These are phyloP conservation scores for Athetis lepigone DNA, from an alignment of 2,888 invertebrate genomes.

Conservation along the genomic window DNA sequence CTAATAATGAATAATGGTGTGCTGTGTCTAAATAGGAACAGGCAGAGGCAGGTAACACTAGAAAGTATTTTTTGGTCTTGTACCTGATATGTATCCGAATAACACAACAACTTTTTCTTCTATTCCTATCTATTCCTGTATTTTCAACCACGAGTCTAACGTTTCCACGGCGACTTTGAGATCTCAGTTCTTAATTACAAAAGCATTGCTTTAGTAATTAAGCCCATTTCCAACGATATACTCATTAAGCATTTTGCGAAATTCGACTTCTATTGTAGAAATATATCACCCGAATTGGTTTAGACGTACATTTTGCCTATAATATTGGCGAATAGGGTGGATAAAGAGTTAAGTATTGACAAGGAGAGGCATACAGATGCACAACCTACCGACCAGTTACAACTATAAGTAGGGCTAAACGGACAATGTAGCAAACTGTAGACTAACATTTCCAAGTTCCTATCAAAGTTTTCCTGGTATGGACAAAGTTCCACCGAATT, in stretches of 20 bases:
- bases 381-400: conserved; percentile 9
- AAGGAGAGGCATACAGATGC: conserved; percentile 23
- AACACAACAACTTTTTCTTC: too few species aligned
- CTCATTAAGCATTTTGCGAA: neutral
- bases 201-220: neutral
- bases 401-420: conserved; percentile 27
- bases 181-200: neutral
- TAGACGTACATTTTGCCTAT: neutral
- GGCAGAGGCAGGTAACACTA: too few species aligned
- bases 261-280: neutral
- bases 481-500: conserved; percentile 52
- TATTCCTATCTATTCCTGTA: neutral
- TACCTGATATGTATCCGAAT: too few species aligned
- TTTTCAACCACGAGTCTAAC: neutral
- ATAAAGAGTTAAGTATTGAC: neutral
- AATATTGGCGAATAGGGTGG: neutral
- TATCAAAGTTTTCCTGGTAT: conserved; percentile 56
- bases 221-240: neutral
- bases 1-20: too few species aligned
- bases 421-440: conserved; percentile 49
- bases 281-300: neutral
- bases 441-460: conserved; percentile 56
- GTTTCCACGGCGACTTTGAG: neutral
- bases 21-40: too few species aligned
- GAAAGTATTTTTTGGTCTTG: too few species aligned